phyloP scores from a whole-genome alignment of 2,888 invertebrate genomes.

The Tinea semifulvella region DNA sequence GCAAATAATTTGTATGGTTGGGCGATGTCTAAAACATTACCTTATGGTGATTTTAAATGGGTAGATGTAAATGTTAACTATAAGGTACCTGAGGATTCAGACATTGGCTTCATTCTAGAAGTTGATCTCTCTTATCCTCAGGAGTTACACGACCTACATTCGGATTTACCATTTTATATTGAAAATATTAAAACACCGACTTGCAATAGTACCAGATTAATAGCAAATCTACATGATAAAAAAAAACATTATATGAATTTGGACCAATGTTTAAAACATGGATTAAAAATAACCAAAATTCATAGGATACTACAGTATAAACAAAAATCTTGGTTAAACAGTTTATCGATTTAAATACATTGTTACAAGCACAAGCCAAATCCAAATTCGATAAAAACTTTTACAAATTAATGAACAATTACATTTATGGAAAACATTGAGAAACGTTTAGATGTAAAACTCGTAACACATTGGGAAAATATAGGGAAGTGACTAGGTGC shows the following conservation, averaged over 20 bases:
- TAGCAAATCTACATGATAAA: conserved; percentile 23
- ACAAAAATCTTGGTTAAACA: conserved; percentile 32
- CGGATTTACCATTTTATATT: conserved; percentile 16
- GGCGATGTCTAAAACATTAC: conserved; percentile 29
- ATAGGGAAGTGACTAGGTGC: conserved; percentile 23
- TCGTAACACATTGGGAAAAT: conserved; percentile 29
- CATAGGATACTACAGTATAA: conserved; percentile 32
- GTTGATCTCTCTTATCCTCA: conserved; percentile 26
- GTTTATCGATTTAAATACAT: conserved; percentile 37
- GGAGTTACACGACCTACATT: conserved; percentile 24
- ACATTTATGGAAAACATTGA: conserved; percentile 32
- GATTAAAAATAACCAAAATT: conserved; percentile 25
- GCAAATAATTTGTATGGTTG: conserved; percentile 33
- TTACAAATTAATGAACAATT: conserved; percentile 37
- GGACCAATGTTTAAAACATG: conserved; percentile 24
- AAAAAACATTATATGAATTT: conserved; percentile 25
- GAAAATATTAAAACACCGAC: conserved; percentile 13
- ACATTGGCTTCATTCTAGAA: conserved; percentile 25
- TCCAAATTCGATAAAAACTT: conserved; percentile 36
- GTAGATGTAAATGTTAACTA: too few species aligned
- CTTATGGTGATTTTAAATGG: conserved; percentile 26
- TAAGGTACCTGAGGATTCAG: conserved; percentile 15
- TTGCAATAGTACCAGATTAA: conserved; percentile 19
- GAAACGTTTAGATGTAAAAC: conserved; percentile 28
- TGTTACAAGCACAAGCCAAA: conserved; percentile 25